Percentiles rank a stretch among this genome's conserved stretches.
phyloP scores from a whole-genome alignment of 1,140 invertebrate genomes.

The Heliconius hewitsoni region DNA sequence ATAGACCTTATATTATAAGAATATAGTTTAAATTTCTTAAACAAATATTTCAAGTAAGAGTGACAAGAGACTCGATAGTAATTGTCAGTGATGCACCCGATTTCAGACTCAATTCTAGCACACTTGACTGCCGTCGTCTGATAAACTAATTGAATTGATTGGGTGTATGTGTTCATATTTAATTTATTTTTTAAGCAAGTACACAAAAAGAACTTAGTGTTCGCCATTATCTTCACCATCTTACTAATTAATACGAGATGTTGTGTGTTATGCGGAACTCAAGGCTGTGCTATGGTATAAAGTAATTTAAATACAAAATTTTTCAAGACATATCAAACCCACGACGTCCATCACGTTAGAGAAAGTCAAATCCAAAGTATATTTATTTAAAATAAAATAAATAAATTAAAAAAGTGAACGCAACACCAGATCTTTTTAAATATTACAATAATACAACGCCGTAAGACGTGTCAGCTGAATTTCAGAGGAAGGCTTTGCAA shows the following conservation, averaged over 20 bases:
- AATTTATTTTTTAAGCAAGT: not conserved
- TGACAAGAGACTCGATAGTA: conserved; percentile 13
- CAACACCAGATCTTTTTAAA: not conserved
- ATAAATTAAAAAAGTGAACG: not conserved
- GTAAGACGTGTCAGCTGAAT: not conserved
- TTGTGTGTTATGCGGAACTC: too few relatives aligned
- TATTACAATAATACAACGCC: not conserved
- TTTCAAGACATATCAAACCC: too few relatives aligned
- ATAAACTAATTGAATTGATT: conserved; percentile 16
- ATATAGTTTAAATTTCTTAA: not conserved
- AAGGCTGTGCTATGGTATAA: too few relatives aligned
- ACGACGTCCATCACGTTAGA: too few relatives aligned
- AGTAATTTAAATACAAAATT: too few relatives aligned
- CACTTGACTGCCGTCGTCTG: conserved; percentile 12
- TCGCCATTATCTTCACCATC: too few relatives aligned
- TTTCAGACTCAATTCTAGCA: conserved; percentile 13
- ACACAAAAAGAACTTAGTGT: too few relatives aligned
- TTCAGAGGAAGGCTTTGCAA: not conserved
- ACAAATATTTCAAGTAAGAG: conserved; percentile 9
- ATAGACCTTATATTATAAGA: not conserved
- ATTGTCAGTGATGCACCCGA: conserved; percentile 20
- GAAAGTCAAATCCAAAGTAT: too few relatives aligned
- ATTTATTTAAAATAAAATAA: not conserved
- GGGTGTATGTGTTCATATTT: not conserved
- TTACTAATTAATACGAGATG: too few relatives aligned